These are phyloP conservation scores for Morpho achilles DNA, from an alignment of 2,888 invertebrate genomes.

Conservation along the genomic window DNA sequence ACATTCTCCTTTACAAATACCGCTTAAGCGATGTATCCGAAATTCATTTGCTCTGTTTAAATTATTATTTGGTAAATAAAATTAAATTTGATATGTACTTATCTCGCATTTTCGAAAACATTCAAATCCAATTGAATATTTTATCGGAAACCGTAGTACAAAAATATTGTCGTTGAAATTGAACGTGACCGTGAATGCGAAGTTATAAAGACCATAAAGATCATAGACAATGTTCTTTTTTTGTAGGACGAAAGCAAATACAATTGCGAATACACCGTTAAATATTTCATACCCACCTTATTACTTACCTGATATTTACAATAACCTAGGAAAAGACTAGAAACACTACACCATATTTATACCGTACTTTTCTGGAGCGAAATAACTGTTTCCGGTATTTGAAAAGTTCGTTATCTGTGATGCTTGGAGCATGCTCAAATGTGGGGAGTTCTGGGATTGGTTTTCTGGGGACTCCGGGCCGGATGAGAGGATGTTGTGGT, in stretches of 20 bases:
- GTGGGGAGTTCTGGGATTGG: conserved; percentile 66
- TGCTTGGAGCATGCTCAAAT: conserved; percentile 71
- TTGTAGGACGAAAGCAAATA: conserved; percentile 21
- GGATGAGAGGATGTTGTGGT: conserved; percentile 68
- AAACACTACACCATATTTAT: conserved; percentile 76
- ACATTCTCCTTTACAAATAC: conserved; percentile 15
- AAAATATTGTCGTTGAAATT: neutral
- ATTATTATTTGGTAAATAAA: conserved; percentile 15
- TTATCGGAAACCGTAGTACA: conserved; percentile 18
- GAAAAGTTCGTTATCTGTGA: conserved; percentile 76
- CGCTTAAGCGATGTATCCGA: conserved; percentile 35
- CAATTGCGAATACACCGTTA: conserved; percentile 11
- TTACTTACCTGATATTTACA: conserved; percentile 20
- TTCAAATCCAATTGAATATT: conserved; percentile 13
- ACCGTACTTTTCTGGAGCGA: conserved; percentile 74
- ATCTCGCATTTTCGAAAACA: conserved; percentile 36
- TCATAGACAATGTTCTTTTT: conserved; percentile 5
- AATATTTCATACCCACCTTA: conserved; percentile 12
- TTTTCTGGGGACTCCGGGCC: conserved; percentile 71
- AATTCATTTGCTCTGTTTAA: conserved; percentile 39
- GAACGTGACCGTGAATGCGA: conserved; percentile 8
- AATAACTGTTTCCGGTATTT: conserved; percentile 71
- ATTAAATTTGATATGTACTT: conserved; percentile 51
- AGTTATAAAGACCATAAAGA: neutral
- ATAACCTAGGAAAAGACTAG: conserved; percentile 45